Evolutionary conservation across 2,113 vertebrate species (phyloP), one percentile per base, ranked within the genome.

Genomic region (Otus sunia): DNA sequence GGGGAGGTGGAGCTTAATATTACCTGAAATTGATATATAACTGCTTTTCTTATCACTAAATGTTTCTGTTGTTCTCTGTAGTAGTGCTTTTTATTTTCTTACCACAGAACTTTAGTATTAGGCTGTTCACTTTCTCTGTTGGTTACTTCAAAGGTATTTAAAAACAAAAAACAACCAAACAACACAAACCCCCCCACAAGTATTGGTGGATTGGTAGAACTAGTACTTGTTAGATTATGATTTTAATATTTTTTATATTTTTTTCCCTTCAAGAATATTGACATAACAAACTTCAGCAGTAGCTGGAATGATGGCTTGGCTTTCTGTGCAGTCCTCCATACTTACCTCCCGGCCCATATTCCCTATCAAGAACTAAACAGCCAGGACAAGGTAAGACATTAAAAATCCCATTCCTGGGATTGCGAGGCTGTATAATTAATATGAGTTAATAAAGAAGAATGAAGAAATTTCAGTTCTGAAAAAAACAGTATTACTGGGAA

Each of bases 271-370:
- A 94, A 99, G 99, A 99, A 99, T 94, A 99, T 99, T 4, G 99
- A 99, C 90, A 99, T 99, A 91, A 99, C 99, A 23, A 99, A 99
- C 98, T 99, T 99, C 98, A 99, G 99, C 98, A 99, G 99, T 97
- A 99, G 99, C 97, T 99, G 99, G 99, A 99, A 99, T 3, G 99
- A 99, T 9, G 99, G 99, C 27, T 96, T 99, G 90, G 99, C 99
- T 62, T 99, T 99, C 98, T 99, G 99, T 29, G 99, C 99, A 2
- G 97, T 99, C 66, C 98, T 99, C 34, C 99, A 99, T 91, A 99
- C 99, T 6, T 99, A 99, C 86, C 98, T 99, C 73, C 99, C 99
- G 4, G 99, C 99, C 23, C 99, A 99, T 91, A 99, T 99, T 94
- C 99, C 99, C 2, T 99, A 99, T 91, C 99, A 99, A 83, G 99